phyloP scores from a whole-genome alignment of 2,888 invertebrate genomes.

The Acanthosepion lycidas region DNA sequence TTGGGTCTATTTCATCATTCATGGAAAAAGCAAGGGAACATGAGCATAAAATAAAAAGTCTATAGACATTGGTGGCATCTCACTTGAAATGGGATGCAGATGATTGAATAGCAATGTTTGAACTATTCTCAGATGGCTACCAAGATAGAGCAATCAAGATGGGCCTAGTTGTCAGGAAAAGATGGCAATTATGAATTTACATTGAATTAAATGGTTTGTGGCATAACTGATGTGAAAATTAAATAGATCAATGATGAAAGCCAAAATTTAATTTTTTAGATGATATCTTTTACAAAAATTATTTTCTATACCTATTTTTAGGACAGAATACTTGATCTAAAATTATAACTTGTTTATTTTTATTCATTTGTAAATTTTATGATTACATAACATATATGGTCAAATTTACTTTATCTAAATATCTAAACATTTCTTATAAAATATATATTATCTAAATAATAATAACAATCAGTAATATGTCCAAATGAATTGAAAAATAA shows the following conservation, averaged over 20 bases:
- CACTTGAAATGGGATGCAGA: background rate
- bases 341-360: background rate
- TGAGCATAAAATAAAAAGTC: background rate
- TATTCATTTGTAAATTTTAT: no score
- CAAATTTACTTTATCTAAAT: no score
- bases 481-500: no score
- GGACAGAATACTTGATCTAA: background rate
- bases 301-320: background rate
- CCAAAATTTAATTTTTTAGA: background rate
- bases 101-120: conserved; percentile 1
- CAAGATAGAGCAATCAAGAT: background rate
- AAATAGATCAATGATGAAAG: background rate
- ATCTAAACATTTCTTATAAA: no score
- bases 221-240: background rate
- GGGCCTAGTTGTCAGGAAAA: background rate
- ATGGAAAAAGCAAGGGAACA: background rate
- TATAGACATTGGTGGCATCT: conserved; percentile 2
- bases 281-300: background rate
- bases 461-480: no score
- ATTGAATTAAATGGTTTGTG: background rate
- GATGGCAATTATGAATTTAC: conserved; percentile 4
- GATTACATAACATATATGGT: no score
- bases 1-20: conserved; percentile 33
- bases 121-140: background rate
- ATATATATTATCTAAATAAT: no score